A percentile compares a stretch with the other conserved stretches of the same genome.
Evolutionary conservation across 2,888 invertebrate genomes (phyloP).

Genomic region (Endotricha flammealis): DNA sequence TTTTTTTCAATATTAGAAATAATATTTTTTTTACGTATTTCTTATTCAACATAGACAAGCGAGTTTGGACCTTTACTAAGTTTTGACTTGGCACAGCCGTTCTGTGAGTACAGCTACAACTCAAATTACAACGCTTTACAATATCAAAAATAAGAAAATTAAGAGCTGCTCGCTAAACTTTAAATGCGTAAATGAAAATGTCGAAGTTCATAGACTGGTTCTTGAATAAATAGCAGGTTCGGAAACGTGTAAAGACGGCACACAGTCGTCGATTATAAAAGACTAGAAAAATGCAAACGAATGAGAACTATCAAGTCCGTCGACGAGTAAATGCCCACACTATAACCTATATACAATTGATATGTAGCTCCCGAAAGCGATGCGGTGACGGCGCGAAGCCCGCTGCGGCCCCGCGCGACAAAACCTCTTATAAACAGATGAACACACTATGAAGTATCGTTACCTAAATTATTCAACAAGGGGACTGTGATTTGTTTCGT

Average conservation of each 20-base stretch:
- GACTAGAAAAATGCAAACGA: constrained; percentile 76
- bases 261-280: constrained; percentile 50
- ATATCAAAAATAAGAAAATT: constrained; percentile 28
- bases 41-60: too few relatives aligned
- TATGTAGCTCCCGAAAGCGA: constrained; percentile 56
- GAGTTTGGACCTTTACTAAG: too few relatives aligned
- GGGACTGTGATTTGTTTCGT: constrained; percentile 30
- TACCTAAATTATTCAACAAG: constrained; percentile 48
- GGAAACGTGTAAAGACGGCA: constrained; percentile 36
- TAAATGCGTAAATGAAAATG: constrained; percentile 42
- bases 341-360: constrained; percentile 45
- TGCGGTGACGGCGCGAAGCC: constrained; percentile 25
- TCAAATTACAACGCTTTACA: constrained; percentile 32
- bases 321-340: constrained; percentile 42
- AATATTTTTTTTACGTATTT: too few relatives aligned
- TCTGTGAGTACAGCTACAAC: constrained; percentile 26
- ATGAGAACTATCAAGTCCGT: constrained; percentile 38
- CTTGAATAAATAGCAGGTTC: constrained; percentile 33
- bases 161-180: constrained; percentile 34
- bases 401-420: constrained; percentile 31
- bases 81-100: too few relatives aligned
- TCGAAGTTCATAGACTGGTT: constrained; percentile 27
- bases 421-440: constrained; percentile 35
- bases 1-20: too few relatives aligned
- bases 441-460: constrained; percentile 53